phyloP scores from a whole-genome alignment of 1,140 invertebrate genomes.

The Drosophila murphyi region DNA sequence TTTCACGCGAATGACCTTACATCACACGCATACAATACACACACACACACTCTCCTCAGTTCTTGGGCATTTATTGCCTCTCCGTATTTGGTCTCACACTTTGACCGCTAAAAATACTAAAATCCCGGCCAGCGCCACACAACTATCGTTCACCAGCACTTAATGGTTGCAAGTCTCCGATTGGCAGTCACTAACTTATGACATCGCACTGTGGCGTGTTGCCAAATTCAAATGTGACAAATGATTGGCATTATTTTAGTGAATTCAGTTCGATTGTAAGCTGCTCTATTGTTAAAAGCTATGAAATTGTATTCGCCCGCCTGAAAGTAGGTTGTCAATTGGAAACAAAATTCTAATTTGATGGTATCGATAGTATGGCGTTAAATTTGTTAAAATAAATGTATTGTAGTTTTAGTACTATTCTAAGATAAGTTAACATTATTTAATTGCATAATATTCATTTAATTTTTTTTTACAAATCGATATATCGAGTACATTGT shows the following conservation, averaged over 20 bases:
- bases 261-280: too few relatives aligned
- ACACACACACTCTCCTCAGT: slow-evolving; percentile 46
- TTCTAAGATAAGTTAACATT: background rate
- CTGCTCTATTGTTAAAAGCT: too few relatives aligned
- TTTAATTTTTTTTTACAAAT: background rate
- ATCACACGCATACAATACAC: slow-evolving; percentile 75
- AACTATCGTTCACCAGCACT: slow-evolving; percentile 32
- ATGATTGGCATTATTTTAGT: background rate
- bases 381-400: too few relatives aligned
- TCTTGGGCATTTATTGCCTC: slow-evolving; percentile 15
- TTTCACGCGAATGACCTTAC: slow-evolving; percentile 78
- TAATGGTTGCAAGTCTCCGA: background rate
- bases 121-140: background rate
- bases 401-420: too few relatives aligned
- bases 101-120: slow-evolving; percentile 34
- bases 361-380: too few relatives aligned
- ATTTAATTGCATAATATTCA: background rate
- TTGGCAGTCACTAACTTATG: background rate
- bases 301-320: too few relatives aligned
- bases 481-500: slow-evolving; percentile 6
- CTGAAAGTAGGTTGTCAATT: too few relatives aligned
- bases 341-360: too few relatives aligned
- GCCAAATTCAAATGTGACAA: too few relatives aligned
- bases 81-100: slow-evolving; percentile 22
- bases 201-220: too few relatives aligned